Evolutionary conservation across 2,797 vertebrate species (phyloP), one percentile per base, ranked within the genome.

Genomic region (Sebastolobus alascanus): DNA sequence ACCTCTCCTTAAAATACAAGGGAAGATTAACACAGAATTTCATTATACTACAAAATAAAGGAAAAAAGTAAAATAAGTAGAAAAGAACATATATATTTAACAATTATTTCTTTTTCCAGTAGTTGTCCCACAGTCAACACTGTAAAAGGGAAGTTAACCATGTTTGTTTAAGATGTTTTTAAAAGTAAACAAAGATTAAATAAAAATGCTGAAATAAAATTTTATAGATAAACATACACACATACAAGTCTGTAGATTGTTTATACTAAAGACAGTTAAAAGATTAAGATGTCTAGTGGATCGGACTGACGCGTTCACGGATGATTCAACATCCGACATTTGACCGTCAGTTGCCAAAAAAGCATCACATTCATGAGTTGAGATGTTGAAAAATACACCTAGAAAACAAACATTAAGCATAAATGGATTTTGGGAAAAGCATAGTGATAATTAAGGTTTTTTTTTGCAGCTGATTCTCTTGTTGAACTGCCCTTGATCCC

Each of bases 221-320:
- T 0, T 1, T 2, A 5, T 54, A 10, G 11, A n/a, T 54, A n/a
- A n/a, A 6, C 4, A 25, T 22, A n/a, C 5, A 43, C 14, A 1
- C 52, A 55, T 55, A 55, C 52, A 55, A 31, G 56, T 29, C 14
- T 59, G 56, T 18, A 16, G 56, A 31, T 29, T 59, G 13, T 29
- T 18, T 27, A 31, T 31, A 59, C 56, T 22, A 55, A 22, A 22
- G 52, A 55, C 52, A 55, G 52, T 25, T 54, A 0, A 54, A 54
- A n/a, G 52, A n/a, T 22, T 25, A 55, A 55, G 5, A 40, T 40
- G 40, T 40, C 40, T 40, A 14, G 31, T 33, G 18, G 8, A 61
- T 35, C 29, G 18, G 29, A 33, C 8, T 60, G 58, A 60, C 18
- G 58, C 4, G 33, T 38, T 38, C 11, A 13, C 22, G n/a, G n/a